phyloP scores from a whole-genome alignment of 2,888 invertebrate species.

The Lasioglossum morio region DNA sequence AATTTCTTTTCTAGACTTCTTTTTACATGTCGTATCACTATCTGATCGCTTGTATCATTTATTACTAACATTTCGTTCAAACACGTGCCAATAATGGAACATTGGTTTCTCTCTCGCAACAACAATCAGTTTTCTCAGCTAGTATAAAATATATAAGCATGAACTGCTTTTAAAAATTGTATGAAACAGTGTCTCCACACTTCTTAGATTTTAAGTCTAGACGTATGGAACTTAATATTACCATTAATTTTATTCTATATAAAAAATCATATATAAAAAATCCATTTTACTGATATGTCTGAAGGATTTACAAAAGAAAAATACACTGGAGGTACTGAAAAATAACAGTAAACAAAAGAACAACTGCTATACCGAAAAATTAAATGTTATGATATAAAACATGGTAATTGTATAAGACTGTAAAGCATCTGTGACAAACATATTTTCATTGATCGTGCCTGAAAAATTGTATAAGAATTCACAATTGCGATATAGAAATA shows the following conservation, averaged over 20 bases:
- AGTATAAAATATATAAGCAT: too few species aligned
- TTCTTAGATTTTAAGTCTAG: too few species aligned
- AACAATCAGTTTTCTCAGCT: background rate
- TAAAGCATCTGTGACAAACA: background rate
- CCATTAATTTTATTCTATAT: background rate
- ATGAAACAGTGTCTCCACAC: background rate
- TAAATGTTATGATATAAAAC: background rate
- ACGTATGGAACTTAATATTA: background rate
- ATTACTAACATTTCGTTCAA: too few species aligned
- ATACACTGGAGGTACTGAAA: background rate
- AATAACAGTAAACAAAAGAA: background rate
- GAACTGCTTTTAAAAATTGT: too few species aligned
- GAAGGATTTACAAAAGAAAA: background rate
- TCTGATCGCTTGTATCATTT: too few species aligned
- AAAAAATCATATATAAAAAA: background rate
- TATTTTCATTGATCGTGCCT: background rate
- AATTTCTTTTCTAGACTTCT: too few species aligned
- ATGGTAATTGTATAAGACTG: background rate
- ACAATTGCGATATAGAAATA: background rate
- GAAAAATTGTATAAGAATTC: background rate
- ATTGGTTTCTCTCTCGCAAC: background rate
- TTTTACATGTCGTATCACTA: too few species aligned
- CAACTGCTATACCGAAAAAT: background rate
- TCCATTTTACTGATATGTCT: background rate
- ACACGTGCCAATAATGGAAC: too few species aligned